A percentile compares a stretch with the other conserved stretches of the same genome.
Evolutionary conservation across 1,140 invertebrate genomes (phyloP).

Genomic region (Cydia pomonella): DNA sequence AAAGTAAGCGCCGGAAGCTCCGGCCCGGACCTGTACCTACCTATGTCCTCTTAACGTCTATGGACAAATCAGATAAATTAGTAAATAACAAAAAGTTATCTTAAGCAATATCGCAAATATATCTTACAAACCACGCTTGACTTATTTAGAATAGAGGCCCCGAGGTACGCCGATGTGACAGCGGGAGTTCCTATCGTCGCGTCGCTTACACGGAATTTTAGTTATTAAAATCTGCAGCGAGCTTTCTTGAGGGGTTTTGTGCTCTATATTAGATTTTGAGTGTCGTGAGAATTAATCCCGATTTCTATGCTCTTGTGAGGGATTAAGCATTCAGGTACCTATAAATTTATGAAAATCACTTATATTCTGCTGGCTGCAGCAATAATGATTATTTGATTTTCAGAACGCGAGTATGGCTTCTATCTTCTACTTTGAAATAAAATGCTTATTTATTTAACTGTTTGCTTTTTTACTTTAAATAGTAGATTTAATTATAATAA

Average conservation of each 20-base stretch:
- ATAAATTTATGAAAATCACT: background rate
- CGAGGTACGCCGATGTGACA: background rate
- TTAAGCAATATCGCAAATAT: background rate
- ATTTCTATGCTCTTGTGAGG: background rate
- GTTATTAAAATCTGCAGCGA: constrained; percentile 32
- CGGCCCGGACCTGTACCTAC: too few relatives aligned
- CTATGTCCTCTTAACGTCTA: background rate
- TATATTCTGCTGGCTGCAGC: background rate
- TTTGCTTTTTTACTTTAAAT: too few relatives aligned
- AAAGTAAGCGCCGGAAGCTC: too few relatives aligned
- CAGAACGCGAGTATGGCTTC: background rate
- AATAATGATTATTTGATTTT: background rate
- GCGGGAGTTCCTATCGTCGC: constrained; percentile 15
- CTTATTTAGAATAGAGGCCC: constrained; percentile 9
- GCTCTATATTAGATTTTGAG: constrained; percentile 26
- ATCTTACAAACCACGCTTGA: background rate
- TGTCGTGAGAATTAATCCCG: constrained; percentile 3
- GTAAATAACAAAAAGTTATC: background rate
- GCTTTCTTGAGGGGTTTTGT: constrained; percentile 30
- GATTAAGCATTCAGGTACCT: background rate
- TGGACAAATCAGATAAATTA: background rate
- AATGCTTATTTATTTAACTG: too few relatives aligned
- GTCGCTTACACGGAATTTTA: constrained; percentile 32
- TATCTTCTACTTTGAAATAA: background rate
- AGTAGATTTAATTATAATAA: too few relatives aligned